These are phyloP conservation scores for Sturmia bella DNA, from an alignment of 2,888 invertebrate species.

Conservation along the genomic window DNA sequence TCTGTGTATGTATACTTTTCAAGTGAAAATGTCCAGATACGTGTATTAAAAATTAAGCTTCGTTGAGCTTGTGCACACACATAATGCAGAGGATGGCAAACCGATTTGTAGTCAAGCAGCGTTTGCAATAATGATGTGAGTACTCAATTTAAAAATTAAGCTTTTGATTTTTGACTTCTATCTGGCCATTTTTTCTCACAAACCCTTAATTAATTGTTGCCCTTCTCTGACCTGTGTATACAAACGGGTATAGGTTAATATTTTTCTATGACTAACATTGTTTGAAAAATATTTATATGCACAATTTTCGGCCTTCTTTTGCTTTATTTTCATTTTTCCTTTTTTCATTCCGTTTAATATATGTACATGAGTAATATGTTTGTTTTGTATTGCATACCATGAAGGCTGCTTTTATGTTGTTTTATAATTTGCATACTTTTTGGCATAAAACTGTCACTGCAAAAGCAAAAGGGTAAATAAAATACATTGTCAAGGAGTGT, in stretches of 20 bases:
- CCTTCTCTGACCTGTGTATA: neutral
- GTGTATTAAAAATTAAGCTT: no score
- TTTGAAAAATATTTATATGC: slow-evolving; percentile 33
- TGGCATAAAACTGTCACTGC: slow-evolving; percentile 21
- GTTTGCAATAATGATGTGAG: no score
- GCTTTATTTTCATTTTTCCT: neutral
- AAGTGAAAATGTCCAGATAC: neutral
- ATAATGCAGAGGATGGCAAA: no score
- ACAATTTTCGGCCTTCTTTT: slow-evolving; percentile 18
- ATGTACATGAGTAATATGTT: neutral
- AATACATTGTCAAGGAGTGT: slow-evolving; percentile 25
- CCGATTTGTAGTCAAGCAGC: no score
- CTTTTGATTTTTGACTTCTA: no score
- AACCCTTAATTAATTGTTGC: no score
- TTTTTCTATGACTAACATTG: slow-evolving; percentile 40
- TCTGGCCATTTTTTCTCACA: no score
- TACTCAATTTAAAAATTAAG: no score
- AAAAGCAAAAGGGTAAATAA: neutral
- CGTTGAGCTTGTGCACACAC: no score
- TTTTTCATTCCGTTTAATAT: neutral
- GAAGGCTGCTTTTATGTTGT: slow-evolving; percentile 57
- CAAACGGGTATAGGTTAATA: slow-evolving; percentile 11
- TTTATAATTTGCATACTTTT: slow-evolving; percentile 68
- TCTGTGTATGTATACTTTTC: neutral
- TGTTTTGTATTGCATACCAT: slow-evolving; percentile 50